Evolutionary conservation across 2,888 invertebrate genomes (phyloP).

Genomic region (Plebejus argus): DNA sequence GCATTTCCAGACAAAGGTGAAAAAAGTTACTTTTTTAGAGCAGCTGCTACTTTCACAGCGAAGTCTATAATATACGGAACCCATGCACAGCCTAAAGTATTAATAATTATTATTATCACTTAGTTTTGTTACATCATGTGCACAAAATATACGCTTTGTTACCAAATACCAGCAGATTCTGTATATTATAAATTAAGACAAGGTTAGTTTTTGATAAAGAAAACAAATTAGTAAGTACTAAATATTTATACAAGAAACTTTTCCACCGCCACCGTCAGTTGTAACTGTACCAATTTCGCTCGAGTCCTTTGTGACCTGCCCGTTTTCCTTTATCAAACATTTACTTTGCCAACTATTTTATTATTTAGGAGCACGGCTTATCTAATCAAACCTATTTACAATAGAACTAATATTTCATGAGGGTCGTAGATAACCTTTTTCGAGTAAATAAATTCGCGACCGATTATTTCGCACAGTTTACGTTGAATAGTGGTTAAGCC

Average conservation of each 20-base stretch:
- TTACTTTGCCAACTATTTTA: constrained; percentile 12
- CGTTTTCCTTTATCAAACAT: constrained; percentile 3
- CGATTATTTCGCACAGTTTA: constrained; percentile 60
- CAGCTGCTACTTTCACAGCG: no score
- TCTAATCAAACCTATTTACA: constrained; percentile 17
- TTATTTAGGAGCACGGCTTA: constrained; percentile 15
- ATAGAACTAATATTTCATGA: constrained; percentile 2
- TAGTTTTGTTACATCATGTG: no score
- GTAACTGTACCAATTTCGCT: background rate
- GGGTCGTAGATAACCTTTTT: constrained; percentile 23
- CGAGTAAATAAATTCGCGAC: constrained; percentile 41
- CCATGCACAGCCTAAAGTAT: no score
- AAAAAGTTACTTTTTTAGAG: no score
- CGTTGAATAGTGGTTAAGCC: constrained; percentile 51
- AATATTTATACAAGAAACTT: background rate
- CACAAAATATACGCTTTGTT: no score
- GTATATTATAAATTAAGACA: no score
- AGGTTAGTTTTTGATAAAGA: background rate
- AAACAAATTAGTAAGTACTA: background rate
- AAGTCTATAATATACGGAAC: no score
- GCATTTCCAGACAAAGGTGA: no score
- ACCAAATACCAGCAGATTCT: no score
- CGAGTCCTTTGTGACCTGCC: background rate
- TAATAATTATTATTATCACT: no score
- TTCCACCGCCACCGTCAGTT: background rate